These are phyloP conservation scores for Epirrhoe alternata DNA, from an alignment of 2,888 invertebrate genomes.

Conservation along the genomic window DNA sequence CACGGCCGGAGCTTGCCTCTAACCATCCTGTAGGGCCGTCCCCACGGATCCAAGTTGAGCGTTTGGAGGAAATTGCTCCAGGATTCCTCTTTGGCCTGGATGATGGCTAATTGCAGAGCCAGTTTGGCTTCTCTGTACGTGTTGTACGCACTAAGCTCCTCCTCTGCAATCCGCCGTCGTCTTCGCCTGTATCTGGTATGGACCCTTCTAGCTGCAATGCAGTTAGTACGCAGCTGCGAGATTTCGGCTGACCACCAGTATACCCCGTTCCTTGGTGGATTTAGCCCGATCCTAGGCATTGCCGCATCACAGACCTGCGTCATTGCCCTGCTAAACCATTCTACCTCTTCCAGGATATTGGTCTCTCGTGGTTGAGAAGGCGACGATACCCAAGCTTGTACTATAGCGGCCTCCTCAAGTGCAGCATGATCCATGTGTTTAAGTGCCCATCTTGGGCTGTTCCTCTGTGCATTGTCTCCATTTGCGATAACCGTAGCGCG, in stretches of 20 bases:
- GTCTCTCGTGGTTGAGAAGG: too few species aligned
- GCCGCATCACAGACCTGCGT: constrained; percentile 12
- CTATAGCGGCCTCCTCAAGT: too few species aligned
- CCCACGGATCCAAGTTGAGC: too few species aligned
- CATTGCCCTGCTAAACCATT: constrained; percentile 11
- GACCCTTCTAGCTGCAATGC: constrained; percentile 14
- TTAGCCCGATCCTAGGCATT: constrained; percentile 1
- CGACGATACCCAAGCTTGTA: too few species aligned
- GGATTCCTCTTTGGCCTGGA: neutral
- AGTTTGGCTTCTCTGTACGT: neutral
- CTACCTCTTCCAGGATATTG: neutral
- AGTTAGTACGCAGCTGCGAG: neutral
- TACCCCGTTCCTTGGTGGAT: neutral
- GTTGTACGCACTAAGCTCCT: neutral
- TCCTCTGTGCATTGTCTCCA: too few species aligned
- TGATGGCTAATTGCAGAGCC: neutral
- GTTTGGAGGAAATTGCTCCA: too few species aligned
- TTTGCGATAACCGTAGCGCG: neutral
- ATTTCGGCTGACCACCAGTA: constrained; percentile 25
- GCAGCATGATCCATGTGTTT: neutral
- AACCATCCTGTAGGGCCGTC: too few species aligned
- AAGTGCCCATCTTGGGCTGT: neutral
- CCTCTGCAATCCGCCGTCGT: neutral
- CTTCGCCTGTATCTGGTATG: constrained; percentile 10
- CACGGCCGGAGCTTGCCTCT: too few species aligned